Conservation (phyloP, 2,797 vertebrate genomes). For the Hirundo rustica region DNA sequence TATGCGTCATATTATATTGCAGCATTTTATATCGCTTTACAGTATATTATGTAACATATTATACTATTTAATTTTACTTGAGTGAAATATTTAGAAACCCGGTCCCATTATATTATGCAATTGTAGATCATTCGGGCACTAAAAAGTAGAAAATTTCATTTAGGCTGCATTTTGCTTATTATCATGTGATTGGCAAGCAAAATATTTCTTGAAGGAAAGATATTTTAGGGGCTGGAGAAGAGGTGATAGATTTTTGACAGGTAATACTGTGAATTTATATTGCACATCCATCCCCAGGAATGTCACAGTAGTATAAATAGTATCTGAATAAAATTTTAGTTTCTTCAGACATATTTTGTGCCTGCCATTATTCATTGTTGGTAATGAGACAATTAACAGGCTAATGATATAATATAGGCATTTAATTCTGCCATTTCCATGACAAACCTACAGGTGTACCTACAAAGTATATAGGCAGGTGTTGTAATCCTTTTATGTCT, state of each 20-base stretch:
- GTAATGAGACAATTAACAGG: conserved; percentile 7
- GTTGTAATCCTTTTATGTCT: background rate
- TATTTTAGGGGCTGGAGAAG: background rate
- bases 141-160: conserved; percentile 10
- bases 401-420: background rate
- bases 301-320: conserved; percentile 24
- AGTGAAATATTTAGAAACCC: background rate
- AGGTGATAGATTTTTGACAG: conserved; percentile 44
- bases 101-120: background rate
- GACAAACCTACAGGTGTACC: background rate
- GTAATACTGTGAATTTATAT: conserved; percentile 38
- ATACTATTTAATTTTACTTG: background rate
- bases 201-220: conserved; percentile 11
- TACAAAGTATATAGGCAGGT: background rate
- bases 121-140: background rate
- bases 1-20: background rate
- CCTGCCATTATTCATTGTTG: background rate
- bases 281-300: conserved; percentile 11
- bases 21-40: background rate
- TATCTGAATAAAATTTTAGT: conserved; percentile 18
- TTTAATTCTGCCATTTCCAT: background rate
- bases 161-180: conserved; percentile 20
- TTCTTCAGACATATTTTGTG: conserved; percentile 8
- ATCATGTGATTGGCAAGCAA: conserved; percentile 25
- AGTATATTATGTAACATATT: background rate